A percentile compares a stretch with the other conserved stretches of the same genome.
Conservation (phyloP, 2,888 invertebrate species). For the Xiphydria camelus region DNA sequence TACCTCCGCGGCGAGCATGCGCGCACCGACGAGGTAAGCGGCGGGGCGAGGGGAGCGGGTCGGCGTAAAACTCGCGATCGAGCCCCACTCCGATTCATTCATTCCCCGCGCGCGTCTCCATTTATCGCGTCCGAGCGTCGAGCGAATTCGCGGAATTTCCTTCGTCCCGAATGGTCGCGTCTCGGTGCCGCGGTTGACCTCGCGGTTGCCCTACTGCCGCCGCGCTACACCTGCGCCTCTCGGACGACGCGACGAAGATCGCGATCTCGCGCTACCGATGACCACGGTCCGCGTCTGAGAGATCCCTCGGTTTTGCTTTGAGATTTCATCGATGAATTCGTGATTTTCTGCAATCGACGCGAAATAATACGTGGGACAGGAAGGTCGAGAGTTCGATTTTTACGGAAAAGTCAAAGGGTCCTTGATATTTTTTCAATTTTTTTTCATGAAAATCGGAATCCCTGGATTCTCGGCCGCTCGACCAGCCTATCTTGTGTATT, state of each 20-base stretch:
- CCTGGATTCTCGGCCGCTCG: no score
- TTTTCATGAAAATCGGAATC: no score
- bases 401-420: no score
- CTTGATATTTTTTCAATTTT: no score
- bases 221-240: background rate
- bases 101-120: conserved; percentile 3
- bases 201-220: conserved; percentile 26
- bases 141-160: conserved; percentile 32
- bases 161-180: conserved; percentile 28
- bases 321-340: no score
- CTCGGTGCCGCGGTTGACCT: conserved; percentile 22
- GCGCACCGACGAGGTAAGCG: background rate
- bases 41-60: conserved; percentile 1
- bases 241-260: conserved; percentile 16
- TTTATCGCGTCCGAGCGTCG: background rate
- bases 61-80: background rate
- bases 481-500: no score
- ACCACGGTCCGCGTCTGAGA: conserved; percentile 29
- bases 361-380: no score
- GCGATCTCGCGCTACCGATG: no score
- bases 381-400: no score
- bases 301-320: no score
- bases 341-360: no score
- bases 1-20: conserved; percentile 25
- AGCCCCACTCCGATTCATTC: background rate